Evolutionary conservation across 2,797 vertebrate species (phyloP).

Genomic region (Limnodromus scolopaceus): DNA sequence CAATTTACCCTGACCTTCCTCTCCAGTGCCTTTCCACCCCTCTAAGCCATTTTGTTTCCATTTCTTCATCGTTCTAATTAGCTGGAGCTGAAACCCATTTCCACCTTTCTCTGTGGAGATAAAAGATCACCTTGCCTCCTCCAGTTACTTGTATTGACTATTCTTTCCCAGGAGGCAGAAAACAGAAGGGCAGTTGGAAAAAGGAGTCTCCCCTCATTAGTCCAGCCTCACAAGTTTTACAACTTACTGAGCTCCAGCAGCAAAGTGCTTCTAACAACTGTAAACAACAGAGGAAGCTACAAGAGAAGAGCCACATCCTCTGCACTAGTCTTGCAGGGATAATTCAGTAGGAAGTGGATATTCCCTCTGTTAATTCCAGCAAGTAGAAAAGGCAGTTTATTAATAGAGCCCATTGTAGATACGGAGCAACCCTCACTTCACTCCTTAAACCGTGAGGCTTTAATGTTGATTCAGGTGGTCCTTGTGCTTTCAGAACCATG

Average conservation of each 20-base stretch:
- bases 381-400: not conserved
- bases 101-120: not conserved
- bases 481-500: not conserved
- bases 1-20: not conserved
- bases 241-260: not conserved
- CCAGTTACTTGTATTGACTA: not conserved
- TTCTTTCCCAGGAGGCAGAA: not conserved
- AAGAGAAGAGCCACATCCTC: not conserved
- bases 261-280: not conserved
- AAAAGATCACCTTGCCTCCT: not conserved
- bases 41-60: not conserved
- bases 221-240: not conserved
- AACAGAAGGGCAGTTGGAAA: not conserved
- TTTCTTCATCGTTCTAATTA: not conserved
- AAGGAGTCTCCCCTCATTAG: not conserved
- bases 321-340: not conserved
- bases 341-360: not conserved
- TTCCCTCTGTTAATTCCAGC: not conserved
- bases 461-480: not conserved
- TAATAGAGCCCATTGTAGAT: not conserved
- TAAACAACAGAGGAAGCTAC: not conserved
- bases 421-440: not conserved
- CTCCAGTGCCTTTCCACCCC: not conserved
- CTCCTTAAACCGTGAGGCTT: not conserved
- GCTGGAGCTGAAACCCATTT: not conserved